Evolutionary conservation across 1,140 invertebrate genomes (phyloP), one percentile per base, ranked within the genome.

Genomic region (Mycetomoellerius zeteki): DNA sequence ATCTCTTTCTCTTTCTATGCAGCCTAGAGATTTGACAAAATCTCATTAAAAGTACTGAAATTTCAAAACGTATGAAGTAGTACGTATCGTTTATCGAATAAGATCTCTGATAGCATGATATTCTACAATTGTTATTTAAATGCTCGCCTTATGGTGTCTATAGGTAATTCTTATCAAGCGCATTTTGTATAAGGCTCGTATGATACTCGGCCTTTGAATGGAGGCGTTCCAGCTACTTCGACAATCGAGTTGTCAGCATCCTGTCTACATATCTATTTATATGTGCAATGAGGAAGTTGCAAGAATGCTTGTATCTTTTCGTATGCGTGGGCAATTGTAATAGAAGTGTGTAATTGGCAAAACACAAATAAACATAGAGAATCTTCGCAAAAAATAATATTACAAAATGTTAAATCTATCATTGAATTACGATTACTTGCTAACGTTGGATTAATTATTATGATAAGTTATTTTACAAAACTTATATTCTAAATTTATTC

Each of bases 171-270:
- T 92, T 91, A 92, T 92, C 91, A 91, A 89, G 81, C 89, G 21
- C 87, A 86, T 93, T 94, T 94, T 94, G 92, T 93, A 92, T 88
- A 87, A 86, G 67, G 73, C 90, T 91, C 90, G 81, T 91, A 91
- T 78, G 91, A 92, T 71, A 64, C 82, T 86, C 85, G 67, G 77
- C 37, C 73, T 85, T 82, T 91, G 92, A 93, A 93, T 93, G 89
- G 91, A 92, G 87, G 86, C 90, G 86, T 87, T 78, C 58, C 88
- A 82, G 72, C 64, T 82, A 87, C 88, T 89, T 89, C 91, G 91
- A 93, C 92, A 93, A 94, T 93, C 90, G 84, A 92, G 92, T 91
- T 91, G 89, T 92, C 91, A 90, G 87, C 88, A 90, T 91, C 89
- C 85, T 90, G 89, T 85, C 78, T 65, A 73, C 76, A 16, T 75